These are phyloP conservation scores for Tipula confusa DNA, from an alignment of 2,888 invertebrate genomes.

Conservation along the genomic window DNA sequence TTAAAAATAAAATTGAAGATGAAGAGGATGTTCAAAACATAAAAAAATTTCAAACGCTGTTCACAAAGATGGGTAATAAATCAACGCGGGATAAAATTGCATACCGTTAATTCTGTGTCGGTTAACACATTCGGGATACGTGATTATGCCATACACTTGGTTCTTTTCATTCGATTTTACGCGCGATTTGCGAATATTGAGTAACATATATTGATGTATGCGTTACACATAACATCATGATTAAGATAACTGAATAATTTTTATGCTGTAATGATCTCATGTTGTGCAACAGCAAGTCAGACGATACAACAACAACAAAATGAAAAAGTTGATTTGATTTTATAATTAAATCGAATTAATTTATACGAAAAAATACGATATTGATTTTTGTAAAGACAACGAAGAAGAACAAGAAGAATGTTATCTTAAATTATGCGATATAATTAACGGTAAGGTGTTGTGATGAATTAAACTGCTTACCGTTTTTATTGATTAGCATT, in stretches of 20 bases:
- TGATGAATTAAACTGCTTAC: background rate
- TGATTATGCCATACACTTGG: background rate
- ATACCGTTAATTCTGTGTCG: background rate
- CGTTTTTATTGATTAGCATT: background rate
- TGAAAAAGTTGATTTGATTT: background rate
- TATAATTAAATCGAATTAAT: background rate
- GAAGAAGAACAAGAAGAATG: background rate
- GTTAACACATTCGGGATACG: background rate
- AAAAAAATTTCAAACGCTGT: background rate
- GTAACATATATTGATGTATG: background rate
- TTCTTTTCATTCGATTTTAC: background rate
- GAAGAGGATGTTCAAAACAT: slow-evolving; percentile 13
- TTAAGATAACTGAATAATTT: background rate
- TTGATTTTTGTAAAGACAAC: too few relatives aligned
- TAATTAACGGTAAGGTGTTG: background rate
- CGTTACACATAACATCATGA: background rate
- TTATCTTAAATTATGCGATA: background rate
- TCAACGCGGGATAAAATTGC: background rate
- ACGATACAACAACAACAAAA: background rate
- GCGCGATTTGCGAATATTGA: background rate
- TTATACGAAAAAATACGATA: background rate
- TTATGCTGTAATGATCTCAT: background rate
- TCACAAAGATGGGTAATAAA: background rate
- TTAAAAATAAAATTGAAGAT: background rate
- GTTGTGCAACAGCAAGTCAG: background rate